Evolutionary conservation across 2,888 invertebrate species (phyloP).

Genomic region (Zygogramma bicolorata): DNA sequence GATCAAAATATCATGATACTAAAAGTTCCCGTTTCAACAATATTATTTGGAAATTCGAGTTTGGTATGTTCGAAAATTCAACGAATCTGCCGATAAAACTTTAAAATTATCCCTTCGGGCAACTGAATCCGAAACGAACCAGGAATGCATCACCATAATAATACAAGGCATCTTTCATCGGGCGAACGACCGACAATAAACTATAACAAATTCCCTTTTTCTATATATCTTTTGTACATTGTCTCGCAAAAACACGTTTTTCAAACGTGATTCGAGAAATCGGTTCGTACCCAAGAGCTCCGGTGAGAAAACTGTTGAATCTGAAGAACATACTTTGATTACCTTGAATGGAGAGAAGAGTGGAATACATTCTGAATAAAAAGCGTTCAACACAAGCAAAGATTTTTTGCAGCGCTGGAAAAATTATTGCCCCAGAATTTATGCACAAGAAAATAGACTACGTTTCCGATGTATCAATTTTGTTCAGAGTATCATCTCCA

Average conservation of each 20-base stretch:
- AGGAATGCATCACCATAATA: background rate
- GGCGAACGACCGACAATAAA: background rate
- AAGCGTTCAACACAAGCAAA: no score
- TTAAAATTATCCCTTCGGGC: no score
- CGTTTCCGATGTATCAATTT: no score
- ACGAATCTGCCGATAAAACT: no score
- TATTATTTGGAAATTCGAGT: background rate
- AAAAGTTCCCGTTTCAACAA: background rate
- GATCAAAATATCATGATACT: background rate
- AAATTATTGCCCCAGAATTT: no score
- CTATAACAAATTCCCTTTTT: background rate
- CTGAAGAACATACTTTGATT: no score
- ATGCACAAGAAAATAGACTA: no score
- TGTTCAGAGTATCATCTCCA: no score
- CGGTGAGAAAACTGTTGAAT: no score
- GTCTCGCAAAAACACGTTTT: background rate
- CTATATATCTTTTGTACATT: background rate
- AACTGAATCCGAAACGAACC: background rate
- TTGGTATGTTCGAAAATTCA: background rate
- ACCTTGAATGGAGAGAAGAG: no score
- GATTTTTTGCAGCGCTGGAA: no score
- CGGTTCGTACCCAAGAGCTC: background rate
- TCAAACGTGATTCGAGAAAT: background rate
- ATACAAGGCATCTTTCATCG: constrained; percentile 1
- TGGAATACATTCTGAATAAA: no score